These are phyloP conservation scores for Sander vitreus DNA, from an alignment of 2,113 vertebrate species.

Conservation along the genomic window DNA sequence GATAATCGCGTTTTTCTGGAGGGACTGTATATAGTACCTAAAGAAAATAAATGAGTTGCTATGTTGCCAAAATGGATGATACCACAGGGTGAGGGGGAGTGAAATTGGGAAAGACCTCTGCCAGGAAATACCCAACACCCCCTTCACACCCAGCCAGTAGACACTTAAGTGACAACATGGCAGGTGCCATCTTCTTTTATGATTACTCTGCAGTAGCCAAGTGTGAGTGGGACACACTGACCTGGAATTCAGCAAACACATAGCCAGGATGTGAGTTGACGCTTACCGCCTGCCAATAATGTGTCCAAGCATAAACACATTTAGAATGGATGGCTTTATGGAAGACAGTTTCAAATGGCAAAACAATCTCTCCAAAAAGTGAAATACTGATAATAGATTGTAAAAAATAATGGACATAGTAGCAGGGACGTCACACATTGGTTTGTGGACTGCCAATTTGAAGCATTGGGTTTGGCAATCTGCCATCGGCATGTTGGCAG, in stretches of 20 bases:
- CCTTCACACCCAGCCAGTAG: neutral
- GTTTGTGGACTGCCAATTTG: too few relatives aligned
- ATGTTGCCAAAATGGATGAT: slow-evolving; percentile 14
- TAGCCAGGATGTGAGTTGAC: neutral
- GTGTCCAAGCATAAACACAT: slow-evolving; percentile 8
- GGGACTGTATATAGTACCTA: too few relatives aligned
- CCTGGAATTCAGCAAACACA: slow-evolving; percentile 16
- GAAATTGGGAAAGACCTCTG: slow-evolving; percentile 5
- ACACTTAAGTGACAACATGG: slow-evolving; percentile 49
- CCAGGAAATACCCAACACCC: slow-evolving; percentile 5
- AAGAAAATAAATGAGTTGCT: slow-evolving; percentile 3
- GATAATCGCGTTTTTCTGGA: too few relatives aligned
- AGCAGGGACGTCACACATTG: too few relatives aligned
- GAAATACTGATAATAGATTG: neutral
- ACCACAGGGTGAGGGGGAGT: neutral
- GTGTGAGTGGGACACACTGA: slow-evolving; percentile 21
- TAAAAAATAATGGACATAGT: too few relatives aligned
- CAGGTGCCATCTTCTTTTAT: slow-evolving; percentile 76
- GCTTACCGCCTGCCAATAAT: slow-evolving; percentile 13
- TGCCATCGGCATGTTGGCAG: too few relatives aligned
- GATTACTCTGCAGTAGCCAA: slow-evolving; percentile 67
- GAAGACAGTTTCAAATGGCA: neutral
- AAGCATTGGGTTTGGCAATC: too few relatives aligned
- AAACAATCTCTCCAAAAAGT: neutral
- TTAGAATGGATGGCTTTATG: slow-evolving; percentile 3